Evolutionary conservation across 35 echinoderm and acorn worm species (phyloP), one percentile per base, ranked within the genome.

Genomic region (Anneissia japonica): DNA sequence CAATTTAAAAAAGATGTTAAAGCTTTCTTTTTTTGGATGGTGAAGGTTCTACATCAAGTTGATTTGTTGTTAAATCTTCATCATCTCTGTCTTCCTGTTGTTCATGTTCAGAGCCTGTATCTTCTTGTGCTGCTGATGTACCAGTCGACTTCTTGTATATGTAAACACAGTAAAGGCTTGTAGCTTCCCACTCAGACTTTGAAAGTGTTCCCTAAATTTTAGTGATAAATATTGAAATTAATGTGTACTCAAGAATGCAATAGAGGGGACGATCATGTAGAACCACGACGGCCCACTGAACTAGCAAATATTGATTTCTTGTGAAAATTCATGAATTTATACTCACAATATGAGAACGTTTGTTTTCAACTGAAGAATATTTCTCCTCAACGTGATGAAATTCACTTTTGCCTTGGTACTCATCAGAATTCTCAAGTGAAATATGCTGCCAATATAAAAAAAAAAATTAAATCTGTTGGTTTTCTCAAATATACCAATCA

Each of bases 151-250:
- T 91, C 30, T 79, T 37, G 40, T 85, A 91, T 32, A 75, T 75
- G 74, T 80, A 91, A 10, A 82, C 82, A n/a, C 85, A 39, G 77
- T 97, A 97, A 34, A 97, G 79, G 31, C 95, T 97, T 32, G 91
- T 89, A 30, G 95, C 95, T 33, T 97, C 95, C 95, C 95, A 97
- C 46, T 97, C 95, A 46, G 95, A 41, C 85, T 97, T 97, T 36
- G 95, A 93, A 1, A 97, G 85, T 35, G 95, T 97, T 28, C 95
- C 95, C 95, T 97, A n/a, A n/a, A n/a, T n/a, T n/a, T n/a, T n/a
- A n/a, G n/a, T n/a, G 51, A 64, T 12, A 64, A 16, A 64, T 2
- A 16, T n/a, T n/a, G n/a, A n/a, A n/a, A n/a, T n/a, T n/a, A n/a
- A 43, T 43, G 51, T 9, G 51, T 64, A 64, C 2, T 2, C 11